These are phyloP conservation scores for Chironomus tepperi DNA, from an alignment of 1,140 invertebrate genomes.

Conservation along the genomic window DNA sequence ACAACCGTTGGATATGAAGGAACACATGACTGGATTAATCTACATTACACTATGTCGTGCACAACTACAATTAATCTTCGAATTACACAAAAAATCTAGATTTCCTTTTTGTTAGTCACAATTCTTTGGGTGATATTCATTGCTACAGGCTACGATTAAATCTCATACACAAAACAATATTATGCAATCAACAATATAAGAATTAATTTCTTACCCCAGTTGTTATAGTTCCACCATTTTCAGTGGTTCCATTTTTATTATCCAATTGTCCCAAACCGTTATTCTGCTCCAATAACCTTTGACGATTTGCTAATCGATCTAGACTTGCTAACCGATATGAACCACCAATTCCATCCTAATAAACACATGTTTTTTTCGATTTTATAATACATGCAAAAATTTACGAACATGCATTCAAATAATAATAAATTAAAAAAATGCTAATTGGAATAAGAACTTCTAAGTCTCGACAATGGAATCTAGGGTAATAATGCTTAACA, in stretches of 20 bases:
- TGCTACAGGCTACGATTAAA: not conserved
- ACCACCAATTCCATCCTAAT: conserved; percentile 43
- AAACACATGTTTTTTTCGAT: not conserved
- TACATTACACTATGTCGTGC: too few relatives aligned
- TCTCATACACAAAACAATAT: not conserved
- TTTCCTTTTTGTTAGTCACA: not conserved
- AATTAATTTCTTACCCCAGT: conserved; percentile 24
- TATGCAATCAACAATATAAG: not conserved
- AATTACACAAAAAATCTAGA: not conserved
- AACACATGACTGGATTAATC: too few relatives aligned
- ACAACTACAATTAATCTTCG: not conserved
- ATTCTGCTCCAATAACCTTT: conserved; percentile 56
- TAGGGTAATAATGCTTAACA: not conserved
- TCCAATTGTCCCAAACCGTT: conserved; percentile 27
- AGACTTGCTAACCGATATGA: conserved; percentile 59
- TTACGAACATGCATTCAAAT: not conserved
- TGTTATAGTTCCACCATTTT: conserved; percentile 9
- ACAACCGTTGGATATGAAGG: not conserved
- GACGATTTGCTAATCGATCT: conserved; percentile 58
- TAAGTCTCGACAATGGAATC: not conserved
- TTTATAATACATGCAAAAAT: conserved; percentile 19
- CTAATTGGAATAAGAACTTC: not conserved
- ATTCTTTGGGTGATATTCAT: not conserved
- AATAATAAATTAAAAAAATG: not conserved
- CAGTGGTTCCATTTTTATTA: conserved; percentile 25